Conservation (phyloP, 2,113 vertebrate species). For the Procavia capensis region DNA sequence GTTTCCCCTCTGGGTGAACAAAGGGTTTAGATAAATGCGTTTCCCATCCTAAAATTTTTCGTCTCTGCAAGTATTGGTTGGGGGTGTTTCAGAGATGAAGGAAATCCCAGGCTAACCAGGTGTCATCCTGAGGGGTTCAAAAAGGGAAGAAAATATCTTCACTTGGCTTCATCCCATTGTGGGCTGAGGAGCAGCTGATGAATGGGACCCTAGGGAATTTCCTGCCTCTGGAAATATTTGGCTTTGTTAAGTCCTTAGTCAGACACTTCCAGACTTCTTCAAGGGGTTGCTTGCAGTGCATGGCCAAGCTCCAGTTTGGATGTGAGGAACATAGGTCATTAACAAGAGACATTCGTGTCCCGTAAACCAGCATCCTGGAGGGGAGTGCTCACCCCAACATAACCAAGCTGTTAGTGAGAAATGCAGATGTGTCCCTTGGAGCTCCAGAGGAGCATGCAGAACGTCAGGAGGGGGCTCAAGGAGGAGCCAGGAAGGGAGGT, state of each 20-base stretch:
- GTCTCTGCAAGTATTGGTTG: background rate
- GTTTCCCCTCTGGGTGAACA: background rate
- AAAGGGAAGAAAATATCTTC: background rate
- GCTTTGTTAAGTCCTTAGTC: constrained; percentile 40
- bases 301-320: constrained; percentile 63
- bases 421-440: background rate
- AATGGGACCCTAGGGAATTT: constrained; percentile 70
- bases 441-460: background rate
- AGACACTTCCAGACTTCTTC: background rate
- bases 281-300: constrained; percentile 35
- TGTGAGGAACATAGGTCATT: constrained; percentile 60
- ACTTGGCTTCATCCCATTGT: background rate
- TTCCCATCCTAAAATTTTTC: background rate
- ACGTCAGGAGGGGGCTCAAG: background rate
- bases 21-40: background rate
- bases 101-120: background rate
- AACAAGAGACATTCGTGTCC: constrained; percentile 36
- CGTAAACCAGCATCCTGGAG: constrained; percentile 54
- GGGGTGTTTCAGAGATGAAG: background rate
- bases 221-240: constrained; percentile 64
- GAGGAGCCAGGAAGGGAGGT: background rate
- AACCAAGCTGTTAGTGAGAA: background rate
- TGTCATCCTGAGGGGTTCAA: background rate
- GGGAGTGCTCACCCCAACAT: background rate
- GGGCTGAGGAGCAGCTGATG: constrained; percentile 32